Evolutionary conservation across 2,888 invertebrate species (phyloP), one percentile per base, ranked within the genome.

Genomic region (Stegophylla sp.): DNA sequence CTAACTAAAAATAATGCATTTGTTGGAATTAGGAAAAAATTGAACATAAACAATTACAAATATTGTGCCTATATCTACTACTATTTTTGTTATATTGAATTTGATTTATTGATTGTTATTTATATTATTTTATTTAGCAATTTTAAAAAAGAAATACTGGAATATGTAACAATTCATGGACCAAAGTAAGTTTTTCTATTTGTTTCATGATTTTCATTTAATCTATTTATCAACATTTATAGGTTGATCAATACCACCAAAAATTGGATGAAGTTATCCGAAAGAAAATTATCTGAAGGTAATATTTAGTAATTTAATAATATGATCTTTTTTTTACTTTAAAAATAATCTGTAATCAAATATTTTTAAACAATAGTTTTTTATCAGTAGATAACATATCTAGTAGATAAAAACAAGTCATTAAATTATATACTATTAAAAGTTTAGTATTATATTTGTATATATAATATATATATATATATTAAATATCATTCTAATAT

Each of bases 261-360:
- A 79, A 71, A 59, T 59, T 79, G 79, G 79, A 79, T 79, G 48
- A 71, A 48, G 59, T 61, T 79, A 23, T 79, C 79, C 13, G 61
- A 61, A 61, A 69, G 34, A 71, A 71, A 79, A 17, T 71, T 79
- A 61, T 61, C 59, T 26, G 79, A 79, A 71, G 79, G 79, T 79
- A 79, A 76, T 26, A 0, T n/a, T n/a, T n/a, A n/a, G n/a, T n/a
- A n/a, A n/a, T n/a, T n/a, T n/a, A n/a, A n/a, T n/a, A n/a, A n/a
- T n/a, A n/a, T n/a, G n/a, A n/a, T n/a, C n/a, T n/a, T n/a, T n/a
- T n/a, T n/a, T n/a, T n/a, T n/a, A n/a, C n/a, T n/a, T n/a, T n/a
- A n/a, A n/a, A n/a, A n/a, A n/a, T n/a, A n/a, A n/a, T n/a, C n/a
- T n/a, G n/a, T n/a, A n/a, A n/a, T n/a, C n/a, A n/a, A n/a, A n/a